Evolutionary conservation across 2,113 vertebrate genomes (phyloP).

Genomic region (Myotis davidii): DNA sequence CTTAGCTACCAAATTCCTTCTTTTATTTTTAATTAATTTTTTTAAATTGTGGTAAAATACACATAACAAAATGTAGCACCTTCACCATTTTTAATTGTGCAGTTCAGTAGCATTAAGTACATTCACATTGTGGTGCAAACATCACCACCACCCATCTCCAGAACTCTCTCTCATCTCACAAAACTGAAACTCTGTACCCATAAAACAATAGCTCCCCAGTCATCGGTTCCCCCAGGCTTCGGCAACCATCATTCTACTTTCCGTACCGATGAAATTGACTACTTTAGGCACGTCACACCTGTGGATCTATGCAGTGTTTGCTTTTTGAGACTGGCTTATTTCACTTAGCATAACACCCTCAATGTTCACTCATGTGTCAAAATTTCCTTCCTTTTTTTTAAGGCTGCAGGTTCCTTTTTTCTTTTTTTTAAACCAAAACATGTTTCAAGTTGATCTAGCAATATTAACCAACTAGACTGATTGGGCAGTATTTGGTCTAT

Average conservation of each 20-base stretch:
- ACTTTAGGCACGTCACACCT: neutral
- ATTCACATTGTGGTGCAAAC: neutral
- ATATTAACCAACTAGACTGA: neutral
- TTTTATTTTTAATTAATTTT: neutral
- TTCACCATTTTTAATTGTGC: neutral
- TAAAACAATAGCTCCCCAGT: neutral
- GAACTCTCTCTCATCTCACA: neutral
- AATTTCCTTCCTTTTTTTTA: neutral
- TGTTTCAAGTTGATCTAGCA: neutral
- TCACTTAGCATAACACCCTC: neutral
- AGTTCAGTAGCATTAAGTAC: neutral
- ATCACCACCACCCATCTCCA: neutral
- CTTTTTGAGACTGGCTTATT: neutral
- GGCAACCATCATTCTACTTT: neutral
- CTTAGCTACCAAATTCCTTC: neutral
- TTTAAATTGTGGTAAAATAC: neutral
- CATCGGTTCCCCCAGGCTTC: accelerated
- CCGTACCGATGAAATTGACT: accelerated
- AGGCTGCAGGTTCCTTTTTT: neutral
- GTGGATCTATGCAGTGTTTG: neutral
- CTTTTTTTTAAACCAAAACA: neutral
- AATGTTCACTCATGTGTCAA: neutral
- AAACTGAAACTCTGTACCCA: neutral
- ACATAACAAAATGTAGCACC: neutral
- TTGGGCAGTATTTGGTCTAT: neutral